Percentiles rank a stretch among this genome's conserved stretches.
Conservation (phyloP, 2,113 vertebrate species). For the Ciconia maguari region DNA sequence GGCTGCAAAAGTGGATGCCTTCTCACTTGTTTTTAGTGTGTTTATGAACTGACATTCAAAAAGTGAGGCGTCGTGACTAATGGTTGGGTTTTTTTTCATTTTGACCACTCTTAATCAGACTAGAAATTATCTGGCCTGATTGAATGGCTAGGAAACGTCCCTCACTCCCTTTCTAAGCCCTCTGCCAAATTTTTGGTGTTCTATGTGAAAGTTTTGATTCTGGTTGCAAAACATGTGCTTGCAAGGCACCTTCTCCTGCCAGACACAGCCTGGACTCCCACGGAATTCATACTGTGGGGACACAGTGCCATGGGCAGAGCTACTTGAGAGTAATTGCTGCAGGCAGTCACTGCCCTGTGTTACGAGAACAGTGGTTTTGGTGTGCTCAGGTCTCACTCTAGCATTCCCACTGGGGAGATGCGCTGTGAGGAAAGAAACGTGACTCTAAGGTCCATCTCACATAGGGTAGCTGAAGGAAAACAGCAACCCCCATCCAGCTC, state of each 20-base stretch:
- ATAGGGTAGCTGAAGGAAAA: not conserved
- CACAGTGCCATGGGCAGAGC: not conserved
- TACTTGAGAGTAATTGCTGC: not conserved
- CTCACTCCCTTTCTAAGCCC: not conserved
- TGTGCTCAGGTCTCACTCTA: not conserved
- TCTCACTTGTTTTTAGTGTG: not conserved
- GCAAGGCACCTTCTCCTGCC: not conserved
- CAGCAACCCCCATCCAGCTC: not conserved
- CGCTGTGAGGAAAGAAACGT: not conserved
- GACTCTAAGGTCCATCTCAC: not conserved
- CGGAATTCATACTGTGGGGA: not conserved
- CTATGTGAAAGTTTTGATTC: not conserved
- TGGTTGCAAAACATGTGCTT: accelerated
- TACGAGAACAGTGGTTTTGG: not conserved
- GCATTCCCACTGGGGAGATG: not conserved
- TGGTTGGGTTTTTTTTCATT: not conserved
- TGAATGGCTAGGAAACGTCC: not conserved
- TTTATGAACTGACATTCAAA: not conserved
- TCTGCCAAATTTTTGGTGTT: not conserved
- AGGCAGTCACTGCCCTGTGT: not conserved
- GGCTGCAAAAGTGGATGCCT: not conserved
- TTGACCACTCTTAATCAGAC: not conserved
- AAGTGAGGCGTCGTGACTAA: not conserved
- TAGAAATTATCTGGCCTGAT: not conserved
- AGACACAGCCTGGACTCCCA: not conserved